phyloP scores from a whole-genome alignment of 2,797 vertebrate genomes.

The Cossypha caffra region DNA sequence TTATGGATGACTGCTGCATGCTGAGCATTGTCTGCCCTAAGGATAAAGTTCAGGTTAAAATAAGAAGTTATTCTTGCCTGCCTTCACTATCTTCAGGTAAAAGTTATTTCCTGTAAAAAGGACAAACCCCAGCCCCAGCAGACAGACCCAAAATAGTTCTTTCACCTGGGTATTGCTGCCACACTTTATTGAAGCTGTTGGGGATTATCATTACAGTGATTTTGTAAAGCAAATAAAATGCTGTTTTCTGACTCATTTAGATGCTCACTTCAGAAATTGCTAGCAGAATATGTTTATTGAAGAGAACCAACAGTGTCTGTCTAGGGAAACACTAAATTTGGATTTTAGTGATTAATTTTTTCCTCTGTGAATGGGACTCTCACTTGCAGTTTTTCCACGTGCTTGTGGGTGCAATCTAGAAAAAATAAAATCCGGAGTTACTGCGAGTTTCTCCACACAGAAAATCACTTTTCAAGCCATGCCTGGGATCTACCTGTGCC shows the following conservation, averaged over 20 bases:
- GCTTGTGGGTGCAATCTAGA: not conserved
- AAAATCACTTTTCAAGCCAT: not conserved
- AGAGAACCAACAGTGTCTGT: not conserved
- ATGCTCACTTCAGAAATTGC: not conserved
- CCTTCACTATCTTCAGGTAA: not conserved
- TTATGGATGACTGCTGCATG: not conserved
- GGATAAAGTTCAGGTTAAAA: not conserved
- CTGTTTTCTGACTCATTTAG: not conserved
- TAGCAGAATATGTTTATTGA: not conserved
- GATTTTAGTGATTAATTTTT: fast-evolving
- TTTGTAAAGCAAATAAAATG: not conserved
- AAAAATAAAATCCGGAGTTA: not conserved
- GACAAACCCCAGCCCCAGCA: not conserved
- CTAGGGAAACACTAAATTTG: not conserved
- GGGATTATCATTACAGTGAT: not conserved
- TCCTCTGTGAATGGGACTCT: fast-evolving
- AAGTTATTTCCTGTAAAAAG: not conserved
- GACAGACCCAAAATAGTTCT: not conserved
- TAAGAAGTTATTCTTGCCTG: not conserved
- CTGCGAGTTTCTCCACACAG: fast-evolving
- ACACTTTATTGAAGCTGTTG: not conserved
- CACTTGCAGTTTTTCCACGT: not conserved
- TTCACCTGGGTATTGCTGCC: not conserved
- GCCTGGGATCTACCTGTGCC: not conserved
- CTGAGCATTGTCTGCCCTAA: not conserved